These are phyloP conservation scores for Drosophila kohkoa DNA, from an alignment of 1,140 invertebrate species.

Conservation along the genomic window DNA sequence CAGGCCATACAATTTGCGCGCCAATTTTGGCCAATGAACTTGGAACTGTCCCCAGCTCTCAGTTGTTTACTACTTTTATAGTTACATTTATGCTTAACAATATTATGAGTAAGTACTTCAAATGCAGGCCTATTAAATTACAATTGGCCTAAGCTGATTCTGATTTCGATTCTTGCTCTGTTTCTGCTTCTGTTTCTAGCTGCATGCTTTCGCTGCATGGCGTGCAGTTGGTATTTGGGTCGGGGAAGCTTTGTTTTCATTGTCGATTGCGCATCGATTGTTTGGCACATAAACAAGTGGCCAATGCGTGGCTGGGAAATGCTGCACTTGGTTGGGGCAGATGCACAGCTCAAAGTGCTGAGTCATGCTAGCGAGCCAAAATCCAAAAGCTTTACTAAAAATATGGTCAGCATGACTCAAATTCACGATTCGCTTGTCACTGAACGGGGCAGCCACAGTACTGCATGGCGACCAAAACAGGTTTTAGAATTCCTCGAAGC, in stretches of 20 bases:
- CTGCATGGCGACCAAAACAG: slow-evolving; percentile 46
- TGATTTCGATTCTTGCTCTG: background rate
- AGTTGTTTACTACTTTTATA: slow-evolving; percentile 16
- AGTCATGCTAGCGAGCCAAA: slow-evolving; percentile 39
- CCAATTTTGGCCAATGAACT: slow-evolving; percentile 77
- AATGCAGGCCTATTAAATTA: slow-evolving; percentile 2
- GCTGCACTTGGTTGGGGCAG: slow-evolving; percentile 17
- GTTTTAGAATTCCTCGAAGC: slow-evolving; percentile 72
- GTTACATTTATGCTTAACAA: background rate
- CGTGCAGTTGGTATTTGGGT: slow-evolving; percentile 17
- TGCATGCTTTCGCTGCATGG: slow-evolving; percentile 37
- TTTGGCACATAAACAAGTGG: slow-evolving; percentile 35
- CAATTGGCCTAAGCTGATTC: slow-evolving; percentile 7
- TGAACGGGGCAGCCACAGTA: slow-evolving; percentile 6
- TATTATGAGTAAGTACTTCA: slow-evolving; percentile 8
- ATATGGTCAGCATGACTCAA: slow-evolving; percentile 50
- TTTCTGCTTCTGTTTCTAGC: background rate
- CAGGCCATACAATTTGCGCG: slow-evolving; percentile 60
- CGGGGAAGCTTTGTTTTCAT: background rate
- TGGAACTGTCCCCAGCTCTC: slow-evolving; percentile 7
- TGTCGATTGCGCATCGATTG: slow-evolving; percentile 4
- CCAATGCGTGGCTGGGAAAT: slow-evolving; percentile 30
- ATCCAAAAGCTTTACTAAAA: slow-evolving; percentile 14
- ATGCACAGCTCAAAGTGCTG: slow-evolving; percentile 34
- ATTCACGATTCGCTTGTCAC: slow-evolving; percentile 12